Percentiles rank a stretch among this genome's conserved stretches.
Conservation (phyloP, 2,797 vertebrate genomes). For the Anabacerthia variegaticeps region DNA sequence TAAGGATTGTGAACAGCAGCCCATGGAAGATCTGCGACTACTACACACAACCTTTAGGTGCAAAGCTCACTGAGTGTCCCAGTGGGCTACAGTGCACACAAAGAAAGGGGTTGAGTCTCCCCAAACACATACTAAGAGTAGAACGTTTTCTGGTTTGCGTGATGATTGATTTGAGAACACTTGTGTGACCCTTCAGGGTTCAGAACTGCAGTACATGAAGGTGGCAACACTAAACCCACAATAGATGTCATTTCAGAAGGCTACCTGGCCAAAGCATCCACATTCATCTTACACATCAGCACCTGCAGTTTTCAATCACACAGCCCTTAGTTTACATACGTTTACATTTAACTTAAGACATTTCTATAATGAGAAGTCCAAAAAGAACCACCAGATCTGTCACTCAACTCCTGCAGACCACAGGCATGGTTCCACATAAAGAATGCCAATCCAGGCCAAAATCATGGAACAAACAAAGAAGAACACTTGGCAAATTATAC, state of each 20-base stretch:
- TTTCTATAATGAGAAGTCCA: neutral
- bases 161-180: neutral
- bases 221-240: rapidly evolving
- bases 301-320: neutral
- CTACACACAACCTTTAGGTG: rapidly evolving
- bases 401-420: neutral
- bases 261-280: neutral
- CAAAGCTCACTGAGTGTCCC: neutral
- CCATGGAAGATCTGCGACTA: rapidly evolving
- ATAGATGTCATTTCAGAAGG: neutral
- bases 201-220: rapidly evolving
- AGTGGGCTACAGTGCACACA: neutral
- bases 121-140: neutral
- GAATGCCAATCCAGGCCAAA: neutral
- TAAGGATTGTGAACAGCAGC: neutral
- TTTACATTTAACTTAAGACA: neutral
- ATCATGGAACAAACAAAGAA: neutral
- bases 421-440: neutral
- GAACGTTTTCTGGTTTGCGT: neutral
- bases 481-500: neutral
- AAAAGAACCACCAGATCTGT: neutral
- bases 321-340: neutral
- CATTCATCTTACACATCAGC: neutral
- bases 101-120: neutral
- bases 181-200: neutral